A percentile compares a stretch with the other conserved stretches of the same genome.
phyloP scores from a whole-genome alignment of 2,113 vertebrate genomes.

The Calonectris borealis region DNA sequence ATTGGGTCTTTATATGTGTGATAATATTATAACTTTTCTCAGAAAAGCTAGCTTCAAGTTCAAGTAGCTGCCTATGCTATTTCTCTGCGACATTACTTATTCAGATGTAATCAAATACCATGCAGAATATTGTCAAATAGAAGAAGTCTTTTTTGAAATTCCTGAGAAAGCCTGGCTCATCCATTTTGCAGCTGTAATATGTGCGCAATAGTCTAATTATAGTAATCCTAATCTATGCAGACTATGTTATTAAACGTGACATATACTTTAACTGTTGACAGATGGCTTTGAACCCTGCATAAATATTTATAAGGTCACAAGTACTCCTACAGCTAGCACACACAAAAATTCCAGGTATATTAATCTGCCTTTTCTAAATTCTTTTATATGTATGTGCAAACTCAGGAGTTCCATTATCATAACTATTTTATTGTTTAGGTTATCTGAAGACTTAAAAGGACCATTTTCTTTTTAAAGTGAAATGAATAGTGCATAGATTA shows the following conservation, averaged over 20 bases:
- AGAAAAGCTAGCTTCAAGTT: slow-evolving; percentile 10
- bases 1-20: background rate
- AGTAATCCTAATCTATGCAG: slow-evolving; percentile 56
- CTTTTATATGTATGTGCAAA: background rate
- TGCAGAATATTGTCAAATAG: slow-evolving; percentile 34
- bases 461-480: background rate
- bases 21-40: background rate
- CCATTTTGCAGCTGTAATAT: slow-evolving; percentile 44
- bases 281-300: slow-evolving; percentile 47
- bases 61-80: background rate
- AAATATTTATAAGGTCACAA: slow-evolving; percentile 52
- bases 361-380: background rate
- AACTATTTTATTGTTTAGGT: background rate
- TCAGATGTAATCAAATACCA: slow-evolving; percentile 62
- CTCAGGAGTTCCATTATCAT: background rate
- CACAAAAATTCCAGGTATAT: slow-evolving; percentile 25
- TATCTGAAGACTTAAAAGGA: background rate
- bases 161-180: slow-evolving; percentile 23
- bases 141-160: slow-evolving; percentile 24
- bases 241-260: slow-evolving; percentile 35
- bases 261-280: slow-evolving; percentile 66
- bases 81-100: slow-evolving; percentile 39
- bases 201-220: slow-evolving; percentile 49
- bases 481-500: background rate
- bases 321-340: background rate